Evolutionary conservation across 2,113 vertebrate genomes (phyloP), one percentile per base, ranked within the genome.

Genomic region (Scomber japonicus): DNA sequence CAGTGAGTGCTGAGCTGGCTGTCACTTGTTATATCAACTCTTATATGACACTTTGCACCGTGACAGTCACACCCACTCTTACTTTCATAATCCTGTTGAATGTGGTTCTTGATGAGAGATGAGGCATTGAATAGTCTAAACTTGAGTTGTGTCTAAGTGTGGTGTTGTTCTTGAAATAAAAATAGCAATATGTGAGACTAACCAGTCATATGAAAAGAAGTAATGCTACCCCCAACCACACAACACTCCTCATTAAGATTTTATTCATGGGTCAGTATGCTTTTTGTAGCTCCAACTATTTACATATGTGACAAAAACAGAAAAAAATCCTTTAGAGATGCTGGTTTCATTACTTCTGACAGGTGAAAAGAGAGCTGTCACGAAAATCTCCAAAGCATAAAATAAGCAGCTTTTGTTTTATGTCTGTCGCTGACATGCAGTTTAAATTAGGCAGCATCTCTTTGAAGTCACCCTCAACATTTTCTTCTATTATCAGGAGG

Each of bases 401-500:
- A 84, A 79, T 78, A 44, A 79, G 40, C 21, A 31, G 48, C 44
- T 61, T 66, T 80, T 88, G 80, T 86, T 78, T 81, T 5, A 14
- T 16, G 40, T 64, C 61, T 75, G 81, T 55, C 53, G 27, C 30
- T 64, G 75, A 81, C 62, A 70, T 48, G 49, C 45, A 40, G 56
- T 76, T 84, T 78, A 80, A 90, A 83, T 83, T 45, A 81, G 62
- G 44, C 1, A 19, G 75, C 71, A 30, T 49, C 21, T 30, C 70
- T 88, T 78, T 86, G 76, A 90, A 86, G 79, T 76, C 61, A 49
- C 68, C 71, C 67, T 72, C 11, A 70, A 64, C 70, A 59, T 81
- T 80, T 87, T 27, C 24, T 27, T 27, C 24, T 27, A 27, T 16
- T 55, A 48, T 60, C 53, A 12, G 30, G 31, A 35, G 67, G 16